Base-by-base conservation (phyloP, 2,888 invertebrate species). In the Tipula vernalis region DNA sequence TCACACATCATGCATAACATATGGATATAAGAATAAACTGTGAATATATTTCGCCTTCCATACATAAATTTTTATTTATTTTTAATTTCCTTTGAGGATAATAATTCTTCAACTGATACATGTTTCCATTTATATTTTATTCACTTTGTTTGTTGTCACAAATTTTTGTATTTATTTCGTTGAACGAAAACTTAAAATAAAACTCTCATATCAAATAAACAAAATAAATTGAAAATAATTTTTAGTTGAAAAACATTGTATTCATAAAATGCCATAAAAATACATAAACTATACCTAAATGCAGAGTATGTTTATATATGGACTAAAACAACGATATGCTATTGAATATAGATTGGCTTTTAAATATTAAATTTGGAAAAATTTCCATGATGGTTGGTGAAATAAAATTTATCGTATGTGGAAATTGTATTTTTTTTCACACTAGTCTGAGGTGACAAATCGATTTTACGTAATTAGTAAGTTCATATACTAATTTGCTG, bases 21-120 rank as follows among this genome's bases (percentile, higher is more conserved):
- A 51, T 15, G 13, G n/a, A 15, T 51, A 51, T 10, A 51, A 4
- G 4, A 3, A 51, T 51, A 28, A 28, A 51, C n/a, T 4, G 44
- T 15, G 51, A 28, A 28, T n/a, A 15, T n/a, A 71, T 71, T 71
- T 71, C 71, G 10, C 10, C 18, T 71, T 28, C 28, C 10, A 71
- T 71, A 28, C 28, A 71, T 71, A 71, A 71, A 71, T 28, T 39
- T 84, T 84, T 84, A 84, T 84, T 84, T 84, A 84, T 84, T 84
- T 84, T 84, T 84, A 84, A 84, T 84, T 84, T 84, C 84, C 84
- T 84, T 41, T 39, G 84, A 84, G 84, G 39, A 84, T 84, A 84
- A 84, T 84, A 84, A 84, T 84, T 84, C 84, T 84, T 84, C 84
- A 39, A 84, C 84, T 84, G 84, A 84, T 84, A 84, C 84, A 84